A percentile compares a stretch with the other conserved stretches of the same genome.
Conservation (phyloP, 2,797 vertebrate genomes). For the Acrocephalus scirpaceus region DNA sequence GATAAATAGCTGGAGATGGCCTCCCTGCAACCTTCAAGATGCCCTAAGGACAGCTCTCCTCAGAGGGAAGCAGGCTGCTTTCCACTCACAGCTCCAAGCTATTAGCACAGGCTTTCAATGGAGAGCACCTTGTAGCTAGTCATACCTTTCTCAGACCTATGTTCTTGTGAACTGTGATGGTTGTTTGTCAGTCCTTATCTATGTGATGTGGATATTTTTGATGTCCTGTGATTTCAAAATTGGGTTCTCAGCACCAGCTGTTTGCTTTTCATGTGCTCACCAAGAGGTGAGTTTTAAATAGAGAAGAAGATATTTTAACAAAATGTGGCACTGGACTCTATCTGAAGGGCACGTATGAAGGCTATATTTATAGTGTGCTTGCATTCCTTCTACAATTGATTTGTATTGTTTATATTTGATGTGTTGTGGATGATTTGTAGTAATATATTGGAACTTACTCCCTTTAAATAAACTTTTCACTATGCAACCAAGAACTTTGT, state of each 20-base stretch:
- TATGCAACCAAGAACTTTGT: conserved; percentile 63
- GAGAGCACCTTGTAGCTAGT: not conserved
- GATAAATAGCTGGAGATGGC: not conserved
- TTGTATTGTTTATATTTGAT: conserved; percentile 70
- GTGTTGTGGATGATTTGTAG: conserved; percentile 72
- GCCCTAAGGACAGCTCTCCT: not conserved
- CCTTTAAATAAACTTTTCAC: conserved; percentile 80
- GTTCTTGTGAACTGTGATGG: not conserved
- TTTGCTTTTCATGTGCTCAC: conserved; percentile 38
- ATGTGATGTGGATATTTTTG: not conserved
- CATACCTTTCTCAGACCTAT: not conserved
- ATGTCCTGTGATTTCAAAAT: conserved; percentile 37
- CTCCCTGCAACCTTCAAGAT: not conserved
- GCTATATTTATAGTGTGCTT: conserved; percentile 51
- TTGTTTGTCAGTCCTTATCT: not conserved
- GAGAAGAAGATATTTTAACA: conserved; percentile 18
- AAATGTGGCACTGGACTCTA: conserved; percentile 46
- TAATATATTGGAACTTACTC: conserved; percentile 58
- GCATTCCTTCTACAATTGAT: conserved; percentile 33
- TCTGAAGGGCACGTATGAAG: conserved; percentile 29
- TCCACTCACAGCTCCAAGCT: not conserved
- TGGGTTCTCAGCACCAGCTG: not conserved
- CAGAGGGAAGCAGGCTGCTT: not conserved
- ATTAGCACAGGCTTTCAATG: not conserved
- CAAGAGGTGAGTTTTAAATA: conserved; percentile 38